Evolutionary conservation across 2,113 vertebrate species (phyloP), one percentile per base, ranked within the genome.

Genomic region (Ancistrus triradiatus): DNA sequence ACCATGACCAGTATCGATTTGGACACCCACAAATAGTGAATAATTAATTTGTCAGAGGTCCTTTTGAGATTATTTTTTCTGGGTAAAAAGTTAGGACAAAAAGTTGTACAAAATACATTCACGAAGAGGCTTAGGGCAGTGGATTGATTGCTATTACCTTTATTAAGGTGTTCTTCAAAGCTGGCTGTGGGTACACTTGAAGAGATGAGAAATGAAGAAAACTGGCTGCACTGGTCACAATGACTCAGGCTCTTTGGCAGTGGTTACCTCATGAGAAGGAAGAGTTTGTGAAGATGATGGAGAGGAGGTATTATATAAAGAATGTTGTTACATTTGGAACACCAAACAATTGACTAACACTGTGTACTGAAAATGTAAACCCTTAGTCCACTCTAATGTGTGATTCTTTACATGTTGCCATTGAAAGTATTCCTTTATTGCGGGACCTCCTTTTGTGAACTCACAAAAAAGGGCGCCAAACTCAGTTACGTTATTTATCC

Each of bases 121-220:
- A n/a, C n/a, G n/a, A n/a, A 25, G 2, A 17, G 52, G n/a, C 18
- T 69, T 4, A 10, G 2, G 27, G 1, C 24, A 38, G 6, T 10
- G 27, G 14, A 6, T 7, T 17, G 9, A 52, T 25, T 33, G 6
- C 2, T 8, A 64, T 3, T 9, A 2, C 28, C 43, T 46, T 4
- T 4, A 27, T 63, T 21, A 21, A 92, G 90, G 90, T 92, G 65
- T 92, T 93, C 84, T 92, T 93, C 82, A 92, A 92, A 87, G 91
- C 91, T 81, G 91, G 91, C 80, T 93, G 52, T 92, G 73, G 91
- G 91, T 35, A 78, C 83, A 18, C 83, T 93, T 69, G 91, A 92
- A 48, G 91, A 93, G 81, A 91, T 93, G 90, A 84, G 90, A 24
- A 91, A 92, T 79, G 91, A 93, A 3, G n/a, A n/a, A 91, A 91